These are phyloP conservation scores for Anthopleura xanthogrammica DNA, from an alignment of 92 coral and sea anemone species.

Conservation along the genomic window DNA sequence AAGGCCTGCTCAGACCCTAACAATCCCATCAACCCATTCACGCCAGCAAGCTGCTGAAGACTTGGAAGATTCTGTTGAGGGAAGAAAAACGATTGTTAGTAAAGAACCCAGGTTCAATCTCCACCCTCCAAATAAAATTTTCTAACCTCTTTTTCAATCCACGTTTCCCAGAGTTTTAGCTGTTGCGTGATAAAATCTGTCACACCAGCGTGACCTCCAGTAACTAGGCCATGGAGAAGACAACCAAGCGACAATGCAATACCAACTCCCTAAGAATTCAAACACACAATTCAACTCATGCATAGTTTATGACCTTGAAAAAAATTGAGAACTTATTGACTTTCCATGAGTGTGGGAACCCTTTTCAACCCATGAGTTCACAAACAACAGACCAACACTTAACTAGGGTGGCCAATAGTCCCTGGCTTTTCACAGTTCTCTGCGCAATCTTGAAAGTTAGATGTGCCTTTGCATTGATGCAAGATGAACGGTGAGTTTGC, in stretches of 20 bases:
- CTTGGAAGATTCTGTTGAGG: constrained; percentile 57
- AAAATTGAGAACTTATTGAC: no score
- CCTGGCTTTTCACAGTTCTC: no score
- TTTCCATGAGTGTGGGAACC: no score
- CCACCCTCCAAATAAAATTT: background rate
- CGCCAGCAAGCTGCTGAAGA: constrained; percentile 63
- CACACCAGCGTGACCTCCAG: constrained; percentile 59
- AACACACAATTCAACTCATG: background rate
- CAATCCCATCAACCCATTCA: constrained; percentile 80
- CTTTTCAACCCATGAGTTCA: no score
- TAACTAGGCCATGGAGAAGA: constrained; percentile 66
- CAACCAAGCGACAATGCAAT: constrained; percentile 74
- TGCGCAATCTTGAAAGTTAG: no score
- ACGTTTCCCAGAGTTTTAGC: constrained; percentile 60
- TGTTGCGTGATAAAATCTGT: constrained; percentile 55
- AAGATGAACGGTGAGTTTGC: no score
- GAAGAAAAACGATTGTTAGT: background rate
- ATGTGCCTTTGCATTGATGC: no score
- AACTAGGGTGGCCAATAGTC: no score
- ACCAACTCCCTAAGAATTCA: constrained; percentile 54
- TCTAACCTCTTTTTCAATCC: constrained; percentile 62
- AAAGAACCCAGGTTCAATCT: no score
- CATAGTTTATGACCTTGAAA: no score
- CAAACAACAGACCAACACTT: no score
- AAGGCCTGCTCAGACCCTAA: constrained; percentile 77